These are phyloP conservation scores for Ornithoptera priamus DNA, from an alignment of 2,888 invertebrate species.

Conservation along the genomic window DNA sequence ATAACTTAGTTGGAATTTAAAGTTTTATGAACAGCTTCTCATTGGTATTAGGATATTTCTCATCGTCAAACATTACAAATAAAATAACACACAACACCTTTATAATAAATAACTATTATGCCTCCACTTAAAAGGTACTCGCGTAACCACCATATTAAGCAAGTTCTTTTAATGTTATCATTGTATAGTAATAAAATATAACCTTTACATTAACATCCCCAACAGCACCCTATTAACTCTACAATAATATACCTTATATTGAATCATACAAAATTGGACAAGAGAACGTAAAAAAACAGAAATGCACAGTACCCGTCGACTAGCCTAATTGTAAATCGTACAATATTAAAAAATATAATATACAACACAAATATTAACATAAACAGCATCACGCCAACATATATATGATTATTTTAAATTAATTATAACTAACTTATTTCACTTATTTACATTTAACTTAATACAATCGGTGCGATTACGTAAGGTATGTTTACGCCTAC, in stretches of 20 bases:
- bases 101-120: constrained; percentile 29
- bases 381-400: constrained; percentile 22
- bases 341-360: constrained; percentile 41
- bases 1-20: constrained; percentile 15
- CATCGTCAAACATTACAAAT: constrained; percentile 26
- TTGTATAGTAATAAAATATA: constrained; percentile 40
- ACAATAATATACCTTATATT: constrained; percentile 42
- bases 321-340: constrained; percentile 57
- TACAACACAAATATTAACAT: constrained; percentile 34
- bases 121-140: constrained; percentile 70
- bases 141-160: constrained; percentile 65
- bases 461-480: constrained; percentile 20
- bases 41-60: constrained; percentile 35
- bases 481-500: constrained; percentile 18
- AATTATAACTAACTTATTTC: not conserved
- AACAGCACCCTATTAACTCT: constrained; percentile 58
- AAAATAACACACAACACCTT: constrained; percentile 18
- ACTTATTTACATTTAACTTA: constrained; percentile 26
- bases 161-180: constrained; percentile 45
- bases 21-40: constrained; percentile 31
- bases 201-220: constrained; percentile 46
- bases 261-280: constrained; percentile 77
- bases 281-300: constrained; percentile 54
- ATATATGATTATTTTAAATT: not conserved
- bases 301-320: constrained; percentile 80